Conservation (phyloP, 2,113 vertebrate species). For the Brachyhypopomus gauderio region DNA sequence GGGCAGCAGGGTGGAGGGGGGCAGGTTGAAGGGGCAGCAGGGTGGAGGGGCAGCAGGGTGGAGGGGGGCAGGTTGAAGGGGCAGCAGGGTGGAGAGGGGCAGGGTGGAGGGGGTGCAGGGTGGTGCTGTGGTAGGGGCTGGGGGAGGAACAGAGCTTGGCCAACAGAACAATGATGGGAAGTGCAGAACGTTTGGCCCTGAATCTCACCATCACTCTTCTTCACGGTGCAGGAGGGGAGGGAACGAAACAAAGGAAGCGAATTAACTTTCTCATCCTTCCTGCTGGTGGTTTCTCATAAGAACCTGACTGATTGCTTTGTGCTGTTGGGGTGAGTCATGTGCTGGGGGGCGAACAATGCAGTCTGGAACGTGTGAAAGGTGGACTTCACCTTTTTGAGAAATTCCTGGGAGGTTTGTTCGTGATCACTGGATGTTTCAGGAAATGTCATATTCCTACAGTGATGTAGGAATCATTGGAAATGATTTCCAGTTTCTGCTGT, state of each 20-base stretch:
- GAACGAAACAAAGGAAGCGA: constrained; percentile 41
- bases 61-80: too few species aligned
- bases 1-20: background rate
- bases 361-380: constrained; percentile 16
- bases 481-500: too few species aligned
- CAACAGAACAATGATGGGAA: constrained; percentile 62
- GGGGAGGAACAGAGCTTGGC: constrained; percentile 18
- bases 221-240: constrained; percentile 24
- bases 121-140: background rate
- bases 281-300: constrained; percentile 32
- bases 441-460: too few species aligned
- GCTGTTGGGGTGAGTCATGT: background rate
- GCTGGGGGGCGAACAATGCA: constrained; percentile 7
- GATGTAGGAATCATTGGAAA: too few species aligned
- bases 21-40: background rate
- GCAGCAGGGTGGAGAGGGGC: too few species aligned
- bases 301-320: constrained; percentile 6
- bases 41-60: background rate
- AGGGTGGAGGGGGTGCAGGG: constrained; percentile 11
- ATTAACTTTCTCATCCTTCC: constrained; percentile 42
- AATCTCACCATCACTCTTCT: constrained; percentile 9
- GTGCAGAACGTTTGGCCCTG: constrained; percentile 31
- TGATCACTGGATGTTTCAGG: background rate
- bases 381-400: background rate
- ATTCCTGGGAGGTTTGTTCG: background rate